Evolutionary conservation across 2,888 invertebrate species (phyloP).

Genomic region (Amorpha juglandis): DNA sequence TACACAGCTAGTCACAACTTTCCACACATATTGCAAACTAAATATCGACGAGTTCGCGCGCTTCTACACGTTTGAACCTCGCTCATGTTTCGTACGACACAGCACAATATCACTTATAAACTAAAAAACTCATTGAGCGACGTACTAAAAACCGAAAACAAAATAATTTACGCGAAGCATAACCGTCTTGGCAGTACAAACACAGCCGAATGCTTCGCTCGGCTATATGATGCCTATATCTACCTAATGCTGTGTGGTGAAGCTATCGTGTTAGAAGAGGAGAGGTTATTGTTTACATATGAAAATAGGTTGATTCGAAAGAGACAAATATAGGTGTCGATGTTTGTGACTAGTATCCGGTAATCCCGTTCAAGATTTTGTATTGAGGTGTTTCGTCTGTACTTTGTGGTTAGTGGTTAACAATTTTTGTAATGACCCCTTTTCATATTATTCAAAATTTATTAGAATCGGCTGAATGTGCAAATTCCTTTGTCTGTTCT

Average conservation of each 20-base stretch:
- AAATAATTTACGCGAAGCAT: constrained; percentile 18
- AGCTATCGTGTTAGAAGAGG: constrained; percentile 51
- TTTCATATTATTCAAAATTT: constrained; percentile 11
- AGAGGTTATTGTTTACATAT: constrained; percentile 47
- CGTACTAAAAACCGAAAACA: constrained; percentile 21
- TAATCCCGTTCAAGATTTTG: constrained; percentile 76
- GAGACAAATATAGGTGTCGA: constrained; percentile 54
- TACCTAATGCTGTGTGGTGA: constrained; percentile 41
- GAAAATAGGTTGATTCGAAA: constrained; percentile 41
- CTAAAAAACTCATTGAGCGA: constrained; percentile 26
- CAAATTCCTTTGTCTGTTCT: constrained; percentile 11
- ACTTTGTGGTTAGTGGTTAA: constrained; percentile 24
- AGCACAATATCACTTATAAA: constrained; percentile 26
- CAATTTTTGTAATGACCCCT: constrained; percentile 22
- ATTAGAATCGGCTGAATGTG: not conserved
- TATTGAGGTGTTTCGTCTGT: constrained; percentile 30
- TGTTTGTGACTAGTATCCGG: constrained; percentile 63
- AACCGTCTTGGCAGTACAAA: constrained; percentile 16
- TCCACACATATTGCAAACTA: constrained; percentile 64
- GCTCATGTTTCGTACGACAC: constrained; percentile 22
- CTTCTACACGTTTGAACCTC: constrained; percentile 38
- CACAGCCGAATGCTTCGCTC: constrained; percentile 21
- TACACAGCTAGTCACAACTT: constrained; percentile 60
- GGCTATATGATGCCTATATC: constrained; percentile 34
- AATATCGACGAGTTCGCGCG: constrained; percentile 37